Evolutionary conservation across 2,113 vertebrate genomes (phyloP).

Genomic region (Tylochromis polylepis): DNA sequence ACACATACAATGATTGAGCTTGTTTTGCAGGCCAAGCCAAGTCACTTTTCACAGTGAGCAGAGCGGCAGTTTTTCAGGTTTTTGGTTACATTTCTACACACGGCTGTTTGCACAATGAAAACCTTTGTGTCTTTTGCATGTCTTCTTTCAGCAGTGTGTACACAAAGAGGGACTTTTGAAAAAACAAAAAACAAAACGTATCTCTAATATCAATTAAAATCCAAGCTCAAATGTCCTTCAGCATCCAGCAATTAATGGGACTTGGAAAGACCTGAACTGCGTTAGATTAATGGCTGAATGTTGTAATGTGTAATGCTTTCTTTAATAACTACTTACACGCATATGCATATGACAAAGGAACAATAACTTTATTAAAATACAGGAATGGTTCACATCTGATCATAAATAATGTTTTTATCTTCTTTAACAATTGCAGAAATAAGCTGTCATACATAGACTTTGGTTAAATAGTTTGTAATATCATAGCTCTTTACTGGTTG

Average conservation of each 20-base stretch:
- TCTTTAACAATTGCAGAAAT: too few species aligned
- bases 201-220: neutral
- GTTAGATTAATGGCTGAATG: neutral
- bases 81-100: neutral
- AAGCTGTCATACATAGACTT: too few species aligned
- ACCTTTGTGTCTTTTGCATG: neutral
- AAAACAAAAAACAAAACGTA: neutral
- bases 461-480: too few species aligned
- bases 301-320: neutral
- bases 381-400: neutral
- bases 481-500: too few species aligned
- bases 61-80: neutral
- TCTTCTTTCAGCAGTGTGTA: neutral
- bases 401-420: neutral
- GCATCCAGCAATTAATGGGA: neutral
- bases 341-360: neutral
- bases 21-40: neutral
- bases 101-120: neutral
- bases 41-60: neutral
- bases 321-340: neutral
- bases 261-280: neutral
- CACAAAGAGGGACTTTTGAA: neutral
- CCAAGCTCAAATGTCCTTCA: neutral
- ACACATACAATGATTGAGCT: neutral
- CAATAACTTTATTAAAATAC: neutral